Evolutionary conservation across 2,797 vertebrate genomes (phyloP), one percentile per base, ranked within the genome.

Genomic region (Pangasius sanitwongsei): DNA sequence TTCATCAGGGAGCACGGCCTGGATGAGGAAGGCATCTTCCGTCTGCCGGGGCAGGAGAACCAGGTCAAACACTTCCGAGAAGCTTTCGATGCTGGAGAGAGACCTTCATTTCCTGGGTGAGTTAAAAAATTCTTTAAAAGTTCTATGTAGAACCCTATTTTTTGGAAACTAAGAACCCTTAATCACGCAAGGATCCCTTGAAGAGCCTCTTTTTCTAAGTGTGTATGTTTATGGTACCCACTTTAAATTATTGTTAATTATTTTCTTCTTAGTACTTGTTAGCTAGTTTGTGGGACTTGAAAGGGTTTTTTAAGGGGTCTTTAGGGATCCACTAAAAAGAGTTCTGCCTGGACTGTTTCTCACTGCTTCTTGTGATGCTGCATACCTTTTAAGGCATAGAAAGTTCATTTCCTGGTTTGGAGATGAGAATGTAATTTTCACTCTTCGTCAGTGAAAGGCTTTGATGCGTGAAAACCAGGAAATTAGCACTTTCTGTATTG

Each of bases 21-120:
- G 92, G 92, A 88, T 0, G 99, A 99, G 92, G 99, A 99, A 92
- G 99, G 99, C 1, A 98, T 99, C 93, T 99, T 99, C 93, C 97
- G 99, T 0, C 97, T 99, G 6, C 99, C 99, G 0, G 99, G 98
- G 16, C 99, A 99, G 91, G 98, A 99, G 94, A 99, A 97, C 85
- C 95, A 97, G 28, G 98, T 99, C 74, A 97, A 97, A 88, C 96
- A 97, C 93, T 97, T 99, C 93, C 94, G 98, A 91, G 98, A 98
- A 0, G 97, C 98, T 0, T 99, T 99, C 0, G 98, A 99, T 0
- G 98, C 98, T 0, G 98, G 98, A 89, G 98, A 99, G 90, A 96
- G 98, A 25, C 99, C 98, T 0, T 98, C 97, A 0, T 99, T 99
- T 90, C 95, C 96, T 92, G 94, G 96, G 99, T 99, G 93, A 20